phyloP scores from a whole-genome alignment of 2,888 invertebrate genomes.

The Lycophotia porphyrea region DNA sequence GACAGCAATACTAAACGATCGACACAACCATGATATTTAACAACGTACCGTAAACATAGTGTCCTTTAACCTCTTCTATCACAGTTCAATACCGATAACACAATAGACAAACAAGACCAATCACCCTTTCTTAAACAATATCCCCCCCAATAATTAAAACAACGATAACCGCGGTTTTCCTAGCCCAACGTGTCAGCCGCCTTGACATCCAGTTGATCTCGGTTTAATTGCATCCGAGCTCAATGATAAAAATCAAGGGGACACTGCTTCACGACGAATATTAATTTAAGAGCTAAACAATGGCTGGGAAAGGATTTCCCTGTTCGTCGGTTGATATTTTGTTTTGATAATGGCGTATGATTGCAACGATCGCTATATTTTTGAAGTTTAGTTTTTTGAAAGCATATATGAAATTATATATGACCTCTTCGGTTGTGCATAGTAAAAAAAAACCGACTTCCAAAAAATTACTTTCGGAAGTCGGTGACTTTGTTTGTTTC shows the following conservation, averaged over 20 bases:
- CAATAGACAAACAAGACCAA: neutral
- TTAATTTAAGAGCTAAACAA: constrained; percentile 45
- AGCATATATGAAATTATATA: too few relatives aligned
- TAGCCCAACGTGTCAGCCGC: constrained; percentile 67
- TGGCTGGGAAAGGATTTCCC: constrained; percentile 43
- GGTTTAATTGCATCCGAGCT: constrained; percentile 77
- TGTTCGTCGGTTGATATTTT: constrained; percentile 8
- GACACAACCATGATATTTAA: neutral
- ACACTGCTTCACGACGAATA: constrained; percentile 42
- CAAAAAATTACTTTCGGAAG: too few relatives aligned
- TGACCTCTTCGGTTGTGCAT: neutral
- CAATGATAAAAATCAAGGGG: constrained; percentile 69
- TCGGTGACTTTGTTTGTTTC: too few relatives aligned
- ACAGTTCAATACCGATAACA: neutral
- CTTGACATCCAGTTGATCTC: constrained; percentile 74
- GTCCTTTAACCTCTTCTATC: neutral
- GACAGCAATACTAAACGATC: neutral
- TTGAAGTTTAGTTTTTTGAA: too few relatives aligned
- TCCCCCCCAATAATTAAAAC: constrained; percentile 4
- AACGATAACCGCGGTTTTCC: constrained; percentile 51
- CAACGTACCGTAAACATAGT: neutral
- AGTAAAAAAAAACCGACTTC: neutral
- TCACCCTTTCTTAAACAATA: neutral
- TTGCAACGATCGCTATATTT: neutral
- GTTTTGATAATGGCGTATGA: constrained; percentile 16